A percentile compares a stretch with the other conserved stretches of the same genome.
Conservation (phyloP, 2,888 invertebrate genomes). For the Mystacides longicornis region DNA sequence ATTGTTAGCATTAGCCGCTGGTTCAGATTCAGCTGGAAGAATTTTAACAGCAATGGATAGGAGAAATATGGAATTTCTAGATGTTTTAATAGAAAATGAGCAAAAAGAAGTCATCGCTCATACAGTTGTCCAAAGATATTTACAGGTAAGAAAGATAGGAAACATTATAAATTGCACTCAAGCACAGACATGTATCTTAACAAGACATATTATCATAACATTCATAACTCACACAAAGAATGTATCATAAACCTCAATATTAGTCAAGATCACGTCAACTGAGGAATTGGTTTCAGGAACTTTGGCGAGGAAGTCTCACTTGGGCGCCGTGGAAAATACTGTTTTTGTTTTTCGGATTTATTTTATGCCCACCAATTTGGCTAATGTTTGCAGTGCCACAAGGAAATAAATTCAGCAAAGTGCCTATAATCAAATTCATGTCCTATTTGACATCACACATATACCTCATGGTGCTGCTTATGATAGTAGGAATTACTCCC, state of each 20-base stretch:
- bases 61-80: constrained; percentile 88
- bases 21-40: constrained; percentile 89
- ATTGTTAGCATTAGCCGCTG: constrained; percentile 85
- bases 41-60: constrained; percentile 93
- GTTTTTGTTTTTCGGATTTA: constrained; percentile 84
- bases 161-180: constrained; percentile 17
- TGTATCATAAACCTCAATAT: not conserved
- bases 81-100: constrained; percentile 96
- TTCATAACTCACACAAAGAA: not conserved
- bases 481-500: constrained; percentile 84
- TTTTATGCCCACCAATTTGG: constrained; percentile 95
- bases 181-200: constrained; percentile 1
- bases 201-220: not conserved
- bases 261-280: constrained; percentile 23
- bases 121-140: constrained; percentile 93
- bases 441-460: constrained; percentile 98
- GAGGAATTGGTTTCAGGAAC: constrained; percentile 57
- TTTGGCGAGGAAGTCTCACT: constrained; percentile 95
- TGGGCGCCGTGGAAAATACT: constrained; percentile 96
- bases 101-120: constrained; percentile 97
- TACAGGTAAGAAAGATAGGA: constrained; percentile 63
- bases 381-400: constrained; percentile 89
- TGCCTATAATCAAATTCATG: constrained; percentile 99
- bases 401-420: constrained; percentile 93
- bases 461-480: constrained; percentile 89